Evolutionary conservation across 2,888 invertebrate species (phyloP).

Genomic region (Biston betularia): DNA sequence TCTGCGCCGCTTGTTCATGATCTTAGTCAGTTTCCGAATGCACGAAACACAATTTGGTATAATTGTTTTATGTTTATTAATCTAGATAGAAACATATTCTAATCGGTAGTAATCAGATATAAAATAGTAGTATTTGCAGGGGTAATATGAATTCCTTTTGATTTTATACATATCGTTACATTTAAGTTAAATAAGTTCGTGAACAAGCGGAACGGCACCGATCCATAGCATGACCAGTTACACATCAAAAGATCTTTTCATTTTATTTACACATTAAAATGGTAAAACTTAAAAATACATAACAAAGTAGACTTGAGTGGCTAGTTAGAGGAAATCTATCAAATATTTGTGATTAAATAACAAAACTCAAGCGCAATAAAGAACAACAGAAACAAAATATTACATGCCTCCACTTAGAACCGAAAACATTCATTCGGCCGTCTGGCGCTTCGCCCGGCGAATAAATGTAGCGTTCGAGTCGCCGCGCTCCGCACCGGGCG

Average conservation of each 20-base stretch:
- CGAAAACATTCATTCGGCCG: conserved; percentile 47
- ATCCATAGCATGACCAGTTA: conserved; percentile 65
- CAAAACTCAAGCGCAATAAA: conserved; percentile 79
- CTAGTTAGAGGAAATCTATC: conserved; percentile 76
- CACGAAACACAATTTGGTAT: not conserved
- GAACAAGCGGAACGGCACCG: conserved; percentile 54
- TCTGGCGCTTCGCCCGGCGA: conserved; percentile 46
- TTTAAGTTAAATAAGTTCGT: conserved; percentile 40
- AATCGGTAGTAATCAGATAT: not conserved
- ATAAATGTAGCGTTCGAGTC: not conserved
- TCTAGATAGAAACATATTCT: not conserved
- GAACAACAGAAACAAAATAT: conserved; percentile 79
- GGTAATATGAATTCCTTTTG: not conserved
- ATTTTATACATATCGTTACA: not conserved
- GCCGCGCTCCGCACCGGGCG: no score
- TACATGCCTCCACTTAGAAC: conserved; percentile 60
- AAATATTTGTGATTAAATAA: conserved; percentile 78
- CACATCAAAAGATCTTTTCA: conserved; percentile 72
- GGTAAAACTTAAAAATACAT: conserved; percentile 84
- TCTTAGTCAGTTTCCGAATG: conserved; percentile 11
- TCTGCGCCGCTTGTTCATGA: conserved; percentile 38
- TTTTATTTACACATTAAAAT: conserved; percentile 77
- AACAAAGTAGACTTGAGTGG: conserved; percentile 81
- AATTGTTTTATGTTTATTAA: not conserved
- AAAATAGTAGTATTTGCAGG: not conserved